Percentiles rank a stretch among this genome's conserved stretches.
Conservation (phyloP, 2,113 vertebrate genomes). For the Malurus elegans region DNA sequence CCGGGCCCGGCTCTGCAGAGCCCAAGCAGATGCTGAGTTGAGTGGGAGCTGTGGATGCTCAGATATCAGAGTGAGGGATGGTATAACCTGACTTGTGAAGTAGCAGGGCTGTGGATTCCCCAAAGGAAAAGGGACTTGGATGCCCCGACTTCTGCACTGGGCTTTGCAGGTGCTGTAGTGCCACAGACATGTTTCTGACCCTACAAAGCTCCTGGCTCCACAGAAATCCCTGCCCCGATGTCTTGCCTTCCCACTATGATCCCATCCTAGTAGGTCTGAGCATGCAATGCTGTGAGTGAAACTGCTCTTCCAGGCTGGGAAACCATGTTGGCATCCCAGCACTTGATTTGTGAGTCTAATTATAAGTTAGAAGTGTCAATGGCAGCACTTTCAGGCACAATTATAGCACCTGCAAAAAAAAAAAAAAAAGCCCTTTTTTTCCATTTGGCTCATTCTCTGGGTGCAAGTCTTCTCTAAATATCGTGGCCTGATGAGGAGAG, state of each 20-base stretch:
- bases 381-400: constrained; percentile 9
- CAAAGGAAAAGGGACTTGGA: background rate
- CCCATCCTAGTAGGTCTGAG: background rate
- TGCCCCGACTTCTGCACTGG: rapidly evolving
- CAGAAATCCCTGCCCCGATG: background rate
- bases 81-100: too few species aligned
- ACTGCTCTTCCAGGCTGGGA: background rate
- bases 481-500: background rate
- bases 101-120: background rate
- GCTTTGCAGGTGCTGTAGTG: background rate
- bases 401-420: constrained; percentile 24
- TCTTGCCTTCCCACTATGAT: background rate
- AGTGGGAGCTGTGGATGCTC: background rate
- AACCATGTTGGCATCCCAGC: background rate
- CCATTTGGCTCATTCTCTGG: constrained; percentile 12
- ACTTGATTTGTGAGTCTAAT: constrained; percentile 51
- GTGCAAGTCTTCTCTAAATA: background rate
- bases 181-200: background rate
- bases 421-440: background rate
- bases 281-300: background rate
- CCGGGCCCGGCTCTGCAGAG: background rate
- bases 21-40: background rate
- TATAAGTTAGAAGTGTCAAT: constrained; percentile 21
- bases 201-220: background rate
- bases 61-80: rapidly evolving